Conservation (phyloP, 2,797 vertebrate species). For the Bradypodion pumilum region DNA sequence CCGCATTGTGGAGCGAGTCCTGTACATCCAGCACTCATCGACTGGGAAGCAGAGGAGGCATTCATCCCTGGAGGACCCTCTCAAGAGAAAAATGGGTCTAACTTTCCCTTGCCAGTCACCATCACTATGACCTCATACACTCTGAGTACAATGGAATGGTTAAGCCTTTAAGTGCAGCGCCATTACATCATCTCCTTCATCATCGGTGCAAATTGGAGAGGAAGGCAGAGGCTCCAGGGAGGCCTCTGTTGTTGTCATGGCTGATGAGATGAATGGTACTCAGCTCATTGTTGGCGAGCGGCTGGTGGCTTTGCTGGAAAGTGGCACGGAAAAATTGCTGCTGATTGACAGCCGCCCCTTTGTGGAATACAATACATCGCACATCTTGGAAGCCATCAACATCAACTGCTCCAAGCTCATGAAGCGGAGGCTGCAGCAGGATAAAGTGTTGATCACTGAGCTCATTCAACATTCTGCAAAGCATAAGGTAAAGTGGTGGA, state of each 20-base stretch:
- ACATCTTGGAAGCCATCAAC: slow-evolving; percentile 93
- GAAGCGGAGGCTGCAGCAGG: slow-evolving; percentile 95
- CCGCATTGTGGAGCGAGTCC: slow-evolving; percentile 71
- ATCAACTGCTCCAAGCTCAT: slow-evolving; percentile 98
- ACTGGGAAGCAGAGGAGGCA: slow-evolving; percentile 69
- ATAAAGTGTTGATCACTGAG: slow-evolving; percentile 92
- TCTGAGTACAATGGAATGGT: slow-evolving; percentile 80
- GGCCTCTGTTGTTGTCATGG: slow-evolving; percentile 73
- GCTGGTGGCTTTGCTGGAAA: slow-evolving; percentile 91
- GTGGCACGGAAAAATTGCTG: slow-evolving; percentile 85
- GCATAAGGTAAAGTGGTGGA: slow-evolving; percentile 81
- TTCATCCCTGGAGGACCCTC: slow-evolving; percentile 68
- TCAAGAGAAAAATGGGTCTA: slow-evolving; percentile 74
- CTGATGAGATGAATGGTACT: slow-evolving; percentile 72
- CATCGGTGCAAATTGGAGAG: slow-evolving; percentile 72
- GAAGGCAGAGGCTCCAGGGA: slow-evolving; percentile 64
- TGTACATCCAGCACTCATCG: slow-evolving; percentile 61
- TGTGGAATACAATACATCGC: slow-evolving; percentile 92
- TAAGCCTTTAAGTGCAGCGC: slow-evolving; percentile 84
- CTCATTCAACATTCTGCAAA: slow-evolving; percentile 94
- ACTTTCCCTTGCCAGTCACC: slow-evolving; percentile 76
- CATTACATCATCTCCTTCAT: slow-evolving; percentile 75
- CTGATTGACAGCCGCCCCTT: slow-evolving; percentile 95
- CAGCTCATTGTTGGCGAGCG: slow-evolving; percentile 82
- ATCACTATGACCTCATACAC: slow-evolving; percentile 85